Evolutionary conservation across 2,888 invertebrate species (phyloP).

Genomic region (Brachyptera putata): DNA sequence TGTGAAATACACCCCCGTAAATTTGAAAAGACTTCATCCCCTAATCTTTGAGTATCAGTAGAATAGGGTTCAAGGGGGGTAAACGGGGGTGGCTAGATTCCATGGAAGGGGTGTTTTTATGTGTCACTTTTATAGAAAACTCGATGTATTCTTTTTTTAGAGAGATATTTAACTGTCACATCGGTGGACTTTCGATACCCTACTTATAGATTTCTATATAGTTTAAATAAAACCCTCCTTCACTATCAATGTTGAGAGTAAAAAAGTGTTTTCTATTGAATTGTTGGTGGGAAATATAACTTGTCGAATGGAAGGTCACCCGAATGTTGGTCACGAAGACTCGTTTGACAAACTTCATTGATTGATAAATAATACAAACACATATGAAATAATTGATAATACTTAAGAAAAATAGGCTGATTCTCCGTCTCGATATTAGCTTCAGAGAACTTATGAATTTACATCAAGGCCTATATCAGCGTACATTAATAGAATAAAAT

Average conservation of each 20-base stretch:
- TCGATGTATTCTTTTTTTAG: neutral
- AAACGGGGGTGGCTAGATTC: neutral
- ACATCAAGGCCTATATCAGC: no score
- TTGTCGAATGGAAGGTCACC: neutral
- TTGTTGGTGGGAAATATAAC: neutral
- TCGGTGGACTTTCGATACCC: constrained; percentile 15
- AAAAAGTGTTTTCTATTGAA: constrained; percentile 5
- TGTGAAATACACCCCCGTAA: constrained; percentile 17
- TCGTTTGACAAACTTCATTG: neutral
- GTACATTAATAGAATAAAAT: no score
- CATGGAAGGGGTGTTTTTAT: constrained; percentile 12
- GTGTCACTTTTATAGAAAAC: neutral
- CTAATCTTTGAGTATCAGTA: constrained; percentile 10
- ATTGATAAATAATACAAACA: neutral
- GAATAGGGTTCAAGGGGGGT: neutral
- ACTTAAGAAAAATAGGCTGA: no score
- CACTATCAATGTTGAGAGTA: neutral
- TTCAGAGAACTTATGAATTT: no score
- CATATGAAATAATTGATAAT: no score
- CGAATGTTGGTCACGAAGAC: neutral
- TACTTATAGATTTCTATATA: constrained; percentile 14
- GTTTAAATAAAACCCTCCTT: neutral
- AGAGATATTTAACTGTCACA: constrained; percentile 15
- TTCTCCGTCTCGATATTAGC: no score
- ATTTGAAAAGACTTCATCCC: constrained; percentile 15